Evolutionary conservation across 2,888 invertebrate species (phyloP).

Genomic region (Phrixothrix hirtus): DNA sequence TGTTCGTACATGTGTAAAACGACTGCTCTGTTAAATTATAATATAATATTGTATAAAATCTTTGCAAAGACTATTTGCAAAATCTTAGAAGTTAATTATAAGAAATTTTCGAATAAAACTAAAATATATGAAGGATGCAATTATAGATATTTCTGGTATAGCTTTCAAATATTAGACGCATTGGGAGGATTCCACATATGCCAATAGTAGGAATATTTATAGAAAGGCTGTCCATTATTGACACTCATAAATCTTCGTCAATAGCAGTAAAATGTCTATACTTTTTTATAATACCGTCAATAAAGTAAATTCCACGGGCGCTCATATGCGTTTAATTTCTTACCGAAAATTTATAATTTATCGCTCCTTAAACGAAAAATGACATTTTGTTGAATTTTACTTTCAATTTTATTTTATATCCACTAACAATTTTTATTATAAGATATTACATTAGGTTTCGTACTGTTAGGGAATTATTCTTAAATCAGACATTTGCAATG

Average conservation of each 20-base stretch:
- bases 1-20: conserved; percentile 23
- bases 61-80: no score
- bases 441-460: background rate
- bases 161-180: background rate
- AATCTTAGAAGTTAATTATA: no score
- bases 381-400: background rate
- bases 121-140: background rate
- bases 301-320: background rate
- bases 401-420: background rate
- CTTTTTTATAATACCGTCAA: background rate
- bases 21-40: conserved; percentile 15
- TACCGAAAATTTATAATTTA: background rate
- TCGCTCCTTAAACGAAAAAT: no score
- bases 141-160: background rate
- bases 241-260: conserved; percentile 24
- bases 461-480: no score
- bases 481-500: no score
- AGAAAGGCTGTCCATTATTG: conserved; percentile 18
- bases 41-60: no score
- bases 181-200: conserved; percentile 12
- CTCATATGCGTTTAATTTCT: background rate
- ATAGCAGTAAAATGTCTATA: conserved; percentile 16
- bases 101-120: background rate
- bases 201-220: conserved; percentile 26
- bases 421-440: background rate